Evolutionary conservation across 2,113 vertebrate genomes (phyloP), one percentile per base, ranked within the genome.

Genomic region (Megalops atlanticus): DNA sequence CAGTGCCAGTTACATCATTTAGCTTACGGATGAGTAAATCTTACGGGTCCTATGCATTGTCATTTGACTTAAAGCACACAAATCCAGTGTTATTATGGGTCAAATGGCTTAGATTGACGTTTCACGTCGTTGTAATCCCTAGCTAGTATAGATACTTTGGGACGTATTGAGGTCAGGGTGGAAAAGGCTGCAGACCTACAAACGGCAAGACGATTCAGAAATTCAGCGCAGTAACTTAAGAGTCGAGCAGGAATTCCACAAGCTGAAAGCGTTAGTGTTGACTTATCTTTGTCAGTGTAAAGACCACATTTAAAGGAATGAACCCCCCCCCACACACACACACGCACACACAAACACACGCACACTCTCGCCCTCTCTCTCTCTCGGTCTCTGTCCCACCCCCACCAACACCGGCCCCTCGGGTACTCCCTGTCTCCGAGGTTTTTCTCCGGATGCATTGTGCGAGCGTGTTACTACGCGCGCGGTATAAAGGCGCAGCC

Each of bases 401-500:
- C 43, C 79, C 82, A n/a, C n/a, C n/a, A n/a, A n/a, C 18, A 75
- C 77, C 69, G 82, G 40, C 69, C 43, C 81, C 83, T 68, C 27
- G 27, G 52, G 31, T 27, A 77, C 52, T 83, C 72, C 76, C 87
- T 79, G 81, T 47, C 75, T 88, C 87, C 77, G 68, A 81, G 82
- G 80, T 83, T 40, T 86, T 85, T 87, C 88, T 81, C 85, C 54
- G 84, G 80, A 86, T 86, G 80, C 87, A 87, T 86, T 88, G 87
- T 81, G 81, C 81, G 76, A 83, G 87, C 85, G 84, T 82, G 87
- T 82, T 82, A 80, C 84, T 74, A 76, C 86, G 84, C 87, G 85
- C 89, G 80, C 81, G 83, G 85, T 93, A 93, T 92, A 93, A 93
- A 92, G 90, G 87, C 83, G 41, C 83, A 69, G 43, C 77, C 84